Conservation (phyloP, 2,888 invertebrate species). For the Tetragonisca angustula region DNA sequence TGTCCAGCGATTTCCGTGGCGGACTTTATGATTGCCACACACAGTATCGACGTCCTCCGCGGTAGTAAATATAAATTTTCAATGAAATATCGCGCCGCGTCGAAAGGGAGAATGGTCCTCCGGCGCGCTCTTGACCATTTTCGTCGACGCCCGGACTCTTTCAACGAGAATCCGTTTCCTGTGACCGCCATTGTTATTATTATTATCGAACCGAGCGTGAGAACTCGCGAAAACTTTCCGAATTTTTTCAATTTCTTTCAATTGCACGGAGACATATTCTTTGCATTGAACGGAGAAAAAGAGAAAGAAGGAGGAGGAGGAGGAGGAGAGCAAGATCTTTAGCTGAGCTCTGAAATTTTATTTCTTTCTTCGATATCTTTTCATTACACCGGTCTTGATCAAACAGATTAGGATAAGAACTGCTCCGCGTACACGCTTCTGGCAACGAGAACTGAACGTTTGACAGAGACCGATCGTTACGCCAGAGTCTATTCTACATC, state of each 20-base stretch:
- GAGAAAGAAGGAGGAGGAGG: no score
- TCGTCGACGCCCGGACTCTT: background rate
- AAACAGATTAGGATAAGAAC: background rate
- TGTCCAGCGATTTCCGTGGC: constrained; percentile 49
- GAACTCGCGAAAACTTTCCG: no score
- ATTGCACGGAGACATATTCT: no score
- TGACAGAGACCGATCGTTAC: constrained; percentile 33
- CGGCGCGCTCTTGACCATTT: constrained; percentile 1
- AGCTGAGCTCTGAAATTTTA: background rate
- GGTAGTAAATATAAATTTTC: constrained; percentile 31
- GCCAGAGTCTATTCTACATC: background rate
- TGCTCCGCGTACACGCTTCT: background rate
- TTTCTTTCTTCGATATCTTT: background rate
- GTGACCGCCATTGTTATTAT: constrained; percentile 12
- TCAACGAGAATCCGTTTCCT: constrained; percentile 25
- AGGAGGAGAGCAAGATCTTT: no score
- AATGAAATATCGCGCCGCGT: constrained; percentile 34
- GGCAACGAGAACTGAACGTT: constrained; percentile 8
- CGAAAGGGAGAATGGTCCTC: constrained; percentile 21
- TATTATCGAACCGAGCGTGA: background rate
- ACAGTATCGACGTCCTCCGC: constrained; percentile 37
- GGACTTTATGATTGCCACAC: constrained; percentile 38
- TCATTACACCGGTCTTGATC: background rate
- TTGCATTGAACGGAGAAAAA: no score
- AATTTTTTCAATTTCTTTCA: no score